phyloP scores from a whole-genome alignment of 2,113 vertebrate genomes.

The Calypte anna region DNA sequence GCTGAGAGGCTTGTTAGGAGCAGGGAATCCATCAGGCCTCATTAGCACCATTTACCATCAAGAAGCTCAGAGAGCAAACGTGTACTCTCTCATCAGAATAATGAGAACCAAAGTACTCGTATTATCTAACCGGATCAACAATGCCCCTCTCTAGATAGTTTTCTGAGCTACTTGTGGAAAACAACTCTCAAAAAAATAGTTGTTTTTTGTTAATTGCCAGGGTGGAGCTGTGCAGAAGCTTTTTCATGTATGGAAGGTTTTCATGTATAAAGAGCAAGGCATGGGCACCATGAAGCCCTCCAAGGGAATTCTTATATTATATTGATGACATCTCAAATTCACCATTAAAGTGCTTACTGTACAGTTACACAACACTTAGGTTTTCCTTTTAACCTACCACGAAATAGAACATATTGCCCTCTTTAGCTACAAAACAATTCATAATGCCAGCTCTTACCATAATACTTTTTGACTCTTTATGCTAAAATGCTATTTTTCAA shows the following conservation, averaged over 20 bases:
- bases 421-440: background rate
- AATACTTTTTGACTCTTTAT: background rate
- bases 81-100: slow-evolving; percentile 64
- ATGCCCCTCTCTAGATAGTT: background rate
- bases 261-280: background rate
- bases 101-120: slow-evolving; percentile 42
- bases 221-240: background rate
- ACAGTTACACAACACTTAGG: background rate
- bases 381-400: background rate
- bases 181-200: slow-evolving; percentile 17
- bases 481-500: background rate
- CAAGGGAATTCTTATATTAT: background rate
- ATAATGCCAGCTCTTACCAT: background rate
- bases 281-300: background rate
- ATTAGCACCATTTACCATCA: slow-evolving; percentile 86
- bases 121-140: slow-evolving; percentile 59
- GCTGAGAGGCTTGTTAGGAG: slow-evolving; percentile 81
- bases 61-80: slow-evolving; percentile 65
- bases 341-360: background rate
- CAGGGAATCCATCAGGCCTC: slow-evolving; percentile 83
- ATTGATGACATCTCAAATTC: background rate
- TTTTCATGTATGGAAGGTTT: background rate
- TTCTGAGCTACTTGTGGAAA: background rate
- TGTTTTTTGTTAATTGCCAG: background rate
- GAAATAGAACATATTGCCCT: background rate